These are phyloP conservation scores for Listronotus bonariensis DNA, from an alignment of 1,140 invertebrate genomes.

Conservation along the genomic window DNA sequence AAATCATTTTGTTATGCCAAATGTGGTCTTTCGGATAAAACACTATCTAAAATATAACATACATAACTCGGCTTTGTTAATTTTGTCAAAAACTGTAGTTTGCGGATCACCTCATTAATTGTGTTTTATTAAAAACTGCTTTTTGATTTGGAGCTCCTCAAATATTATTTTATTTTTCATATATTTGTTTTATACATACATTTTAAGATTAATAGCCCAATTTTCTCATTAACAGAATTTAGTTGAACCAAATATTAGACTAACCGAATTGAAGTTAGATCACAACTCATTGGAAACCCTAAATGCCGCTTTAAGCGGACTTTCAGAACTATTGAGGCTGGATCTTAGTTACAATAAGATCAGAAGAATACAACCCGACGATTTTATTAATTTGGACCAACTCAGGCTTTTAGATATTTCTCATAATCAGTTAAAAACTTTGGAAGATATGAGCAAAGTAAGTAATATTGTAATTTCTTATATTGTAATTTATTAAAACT, in stretches of 20 bases:
- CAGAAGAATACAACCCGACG: slow-evolving; percentile 70
- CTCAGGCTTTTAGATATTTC: slow-evolving; percentile 75
- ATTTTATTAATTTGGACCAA: slow-evolving; percentile 73
- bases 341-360: slow-evolving; percentile 76
- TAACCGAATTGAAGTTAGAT: slow-evolving; percentile 72
- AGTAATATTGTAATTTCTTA: slow-evolving; percentile 13
- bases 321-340: slow-evolving; percentile 70
- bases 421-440: slow-evolving; percentile 72
- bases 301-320: slow-evolving; percentile 73
- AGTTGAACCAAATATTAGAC: slow-evolving; percentile 70
- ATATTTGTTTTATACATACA: too few species aligned
- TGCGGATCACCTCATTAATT: too few species aligned
- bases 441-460: slow-evolving; percentile 81
- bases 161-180: too few species aligned
- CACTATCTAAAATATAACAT: too few species aligned
- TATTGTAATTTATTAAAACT: too few species aligned
- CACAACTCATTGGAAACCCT: slow-evolving; percentile 71
- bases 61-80: too few species aligned
- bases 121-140: too few species aligned
- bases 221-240: slow-evolving; percentile 62
- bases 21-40: too few species aligned
- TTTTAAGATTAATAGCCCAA: too few species aligned
- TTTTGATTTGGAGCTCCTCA: too few species aligned
- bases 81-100: too few species aligned
- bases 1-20: too few species aligned